A percentile compares a stretch with the other conserved stretches of the same genome.
Conservation (phyloP, 2,797 vertebrate genomes). For the Periophthalmus magnuspinnatus region DNA sequence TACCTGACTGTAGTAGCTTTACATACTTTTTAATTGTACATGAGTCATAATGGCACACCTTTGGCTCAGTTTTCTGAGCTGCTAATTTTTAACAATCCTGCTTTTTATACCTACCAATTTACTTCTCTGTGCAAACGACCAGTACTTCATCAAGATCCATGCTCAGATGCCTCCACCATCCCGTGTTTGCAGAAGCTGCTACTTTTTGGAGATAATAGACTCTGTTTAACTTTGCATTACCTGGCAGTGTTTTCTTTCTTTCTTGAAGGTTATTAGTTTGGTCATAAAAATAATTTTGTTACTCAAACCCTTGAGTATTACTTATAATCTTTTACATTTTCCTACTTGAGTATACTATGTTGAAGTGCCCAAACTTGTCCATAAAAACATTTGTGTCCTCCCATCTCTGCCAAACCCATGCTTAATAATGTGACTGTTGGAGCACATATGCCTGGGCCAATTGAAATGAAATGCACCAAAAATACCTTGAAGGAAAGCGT, state of each 20-base stretch:
- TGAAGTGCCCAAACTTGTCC: neutral
- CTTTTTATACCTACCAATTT: neutral
- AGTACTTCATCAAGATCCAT: neutral
- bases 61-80: neutral
- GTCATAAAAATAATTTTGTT: neutral
- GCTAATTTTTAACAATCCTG: neutral
- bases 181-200: neutral
- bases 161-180: neutral
- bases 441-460: constrained; percentile 39
- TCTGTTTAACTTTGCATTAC: neutral
- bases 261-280: neutral
- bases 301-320: neutral
- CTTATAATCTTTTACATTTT: neutral
- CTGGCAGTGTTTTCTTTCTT: neutral
- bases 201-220: neutral
- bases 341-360: neutral
- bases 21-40: neutral
- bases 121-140: neutral
- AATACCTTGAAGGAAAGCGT: constrained; percentile 61
- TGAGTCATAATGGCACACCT: neutral
- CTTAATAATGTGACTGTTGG: constrained; percentile 33
- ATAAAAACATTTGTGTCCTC: neutral
- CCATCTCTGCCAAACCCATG: constrained; percentile 18
- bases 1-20: neutral
- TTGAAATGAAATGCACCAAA: constrained; percentile 57